Evolutionary conservation across 92 coral and sea anemone genomes (phyloP).

Genomic region (Montipora capitata): DNA sequence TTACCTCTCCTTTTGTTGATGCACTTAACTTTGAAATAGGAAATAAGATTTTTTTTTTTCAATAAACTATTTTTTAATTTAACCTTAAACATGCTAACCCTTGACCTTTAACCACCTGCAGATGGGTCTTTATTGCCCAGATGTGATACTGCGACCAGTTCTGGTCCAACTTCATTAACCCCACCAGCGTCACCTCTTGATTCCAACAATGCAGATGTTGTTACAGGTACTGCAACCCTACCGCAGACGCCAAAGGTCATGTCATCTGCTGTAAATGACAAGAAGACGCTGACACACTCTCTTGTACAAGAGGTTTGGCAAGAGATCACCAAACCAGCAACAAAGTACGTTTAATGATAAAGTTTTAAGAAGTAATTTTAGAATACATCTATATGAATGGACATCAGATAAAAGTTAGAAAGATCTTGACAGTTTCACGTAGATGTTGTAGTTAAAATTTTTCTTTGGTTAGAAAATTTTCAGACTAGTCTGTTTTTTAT

Average conservation of each 20-base stretch:
- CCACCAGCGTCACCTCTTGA: conserved; percentile 98
- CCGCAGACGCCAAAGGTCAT: conserved; percentile 36
- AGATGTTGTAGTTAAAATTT: too few species aligned
- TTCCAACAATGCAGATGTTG: conserved; percentile 81
- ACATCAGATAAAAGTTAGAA: too few species aligned
- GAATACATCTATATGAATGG: too few species aligned
- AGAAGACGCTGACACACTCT: conserved; percentile 92
- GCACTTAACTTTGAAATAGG: background rate
- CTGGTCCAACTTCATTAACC: conserved; percentile 87
- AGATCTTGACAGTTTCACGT: too few species aligned
- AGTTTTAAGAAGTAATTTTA: background rate
- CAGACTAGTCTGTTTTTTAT: too few species aligned
- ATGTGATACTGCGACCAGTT: conserved; percentile 64
- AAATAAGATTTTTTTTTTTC: background rate
- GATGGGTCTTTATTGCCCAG: conserved; percentile 52
- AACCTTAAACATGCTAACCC: conserved; percentile 43
- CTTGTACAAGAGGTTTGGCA: conserved; percentile 96
- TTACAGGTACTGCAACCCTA: conserved; percentile 60
- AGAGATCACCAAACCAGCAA: conserved; percentile 85
- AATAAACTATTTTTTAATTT: background rate
- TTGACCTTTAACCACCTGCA: conserved; percentile 58
- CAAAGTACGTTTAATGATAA: background rate
- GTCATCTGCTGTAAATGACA: conserved; percentile 66
- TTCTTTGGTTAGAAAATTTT: too few species aligned
- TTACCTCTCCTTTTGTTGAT: background rate